A percentile compares a stretch with the other conserved stretches of the same genome.
phyloP scores from a whole-genome alignment of 2,113 vertebrate genomes.

The Thunnus maccoyii region DNA sequence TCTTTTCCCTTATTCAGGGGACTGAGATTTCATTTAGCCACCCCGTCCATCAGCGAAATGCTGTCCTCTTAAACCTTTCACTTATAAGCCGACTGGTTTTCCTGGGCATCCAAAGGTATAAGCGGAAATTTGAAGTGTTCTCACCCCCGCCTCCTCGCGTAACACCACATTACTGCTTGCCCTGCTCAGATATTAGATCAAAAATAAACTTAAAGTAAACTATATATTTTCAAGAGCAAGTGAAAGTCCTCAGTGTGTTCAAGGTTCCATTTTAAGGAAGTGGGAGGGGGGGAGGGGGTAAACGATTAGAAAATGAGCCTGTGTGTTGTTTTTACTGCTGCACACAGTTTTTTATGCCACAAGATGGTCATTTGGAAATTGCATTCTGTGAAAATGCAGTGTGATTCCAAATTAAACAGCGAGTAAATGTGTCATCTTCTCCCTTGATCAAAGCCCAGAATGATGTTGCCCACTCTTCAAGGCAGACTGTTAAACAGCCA shows the following conservation, averaged over 20 bases:
- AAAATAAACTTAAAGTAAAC: constrained; percentile 31
- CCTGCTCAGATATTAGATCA: constrained; percentile 22
- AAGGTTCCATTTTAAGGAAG: not conserved
- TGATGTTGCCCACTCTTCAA: constrained; percentile 6
- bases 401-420: constrained; percentile 37
- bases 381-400: constrained; percentile 12
- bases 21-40: constrained; percentile 74
- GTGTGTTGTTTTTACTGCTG: constrained; percentile 20
- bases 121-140: constrained; percentile 41
- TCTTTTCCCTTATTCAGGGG: constrained; percentile 66
- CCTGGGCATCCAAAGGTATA: constrained; percentile 36
- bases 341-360: constrained; percentile 9
- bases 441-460: constrained; percentile 6
- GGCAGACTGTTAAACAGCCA: constrained; percentile 53
- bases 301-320: not conserved
- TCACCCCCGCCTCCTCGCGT: not conserved
- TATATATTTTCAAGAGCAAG: constrained; percentile 36
- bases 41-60: constrained; percentile 64
- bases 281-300: not conserved
- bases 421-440: constrained; percentile 37
- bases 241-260: not conserved
- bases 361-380: constrained; percentile 25
- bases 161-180: constrained; percentile 23
- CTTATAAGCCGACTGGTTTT: constrained; percentile 54
- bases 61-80: constrained; percentile 59